phyloP scores from a whole-genome alignment of 2,797 vertebrate species.

The Novumbra hubbsi region DNA sequence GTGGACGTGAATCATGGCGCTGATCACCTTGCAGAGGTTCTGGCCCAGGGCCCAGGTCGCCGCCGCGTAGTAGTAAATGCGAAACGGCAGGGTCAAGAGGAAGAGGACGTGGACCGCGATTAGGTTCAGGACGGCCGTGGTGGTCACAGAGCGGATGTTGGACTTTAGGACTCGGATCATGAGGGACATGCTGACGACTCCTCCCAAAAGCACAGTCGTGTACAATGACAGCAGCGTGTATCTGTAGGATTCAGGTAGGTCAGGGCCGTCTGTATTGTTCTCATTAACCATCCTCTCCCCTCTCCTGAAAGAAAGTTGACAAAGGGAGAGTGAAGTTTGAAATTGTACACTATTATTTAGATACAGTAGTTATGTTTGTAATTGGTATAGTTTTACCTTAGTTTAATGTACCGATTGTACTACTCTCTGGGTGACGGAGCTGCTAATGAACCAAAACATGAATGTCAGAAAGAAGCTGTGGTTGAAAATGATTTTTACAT shows the following conservation, averaged over 20 bases:
- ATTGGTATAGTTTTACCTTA: background rate
- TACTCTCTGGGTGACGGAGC: background rate
- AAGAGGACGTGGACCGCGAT: conserved; percentile 66
- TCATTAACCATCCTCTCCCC: background rate
- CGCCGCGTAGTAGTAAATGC: conserved; percentile 65
- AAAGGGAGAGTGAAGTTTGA: background rate
- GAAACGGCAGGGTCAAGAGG: conserved; percentile 72
- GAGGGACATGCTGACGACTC: conserved; percentile 48
- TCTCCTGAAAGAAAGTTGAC: background rate
- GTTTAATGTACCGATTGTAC: background rate
- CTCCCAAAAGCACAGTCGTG: conserved; percentile 52
- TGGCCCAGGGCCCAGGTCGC: conserved; percentile 51
- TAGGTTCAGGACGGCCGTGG: conserved; percentile 60
- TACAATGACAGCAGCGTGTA: conserved; percentile 48
- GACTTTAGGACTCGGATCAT: conserved; percentile 59
- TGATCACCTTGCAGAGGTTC: conserved; percentile 56
- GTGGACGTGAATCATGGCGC: conserved; percentile 64
- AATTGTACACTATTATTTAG: background rate
- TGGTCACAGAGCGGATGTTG: conserved; percentile 60
- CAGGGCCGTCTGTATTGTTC: background rate
- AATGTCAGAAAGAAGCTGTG: background rate
- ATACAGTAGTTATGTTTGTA: background rate
- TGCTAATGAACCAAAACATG: background rate
- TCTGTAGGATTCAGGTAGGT: conserved; percentile 9
- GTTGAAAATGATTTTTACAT: background rate